Evolutionary conservation across 2,797 vertebrate species (phyloP).

Genomic region (Pteropus rufus): DNA sequence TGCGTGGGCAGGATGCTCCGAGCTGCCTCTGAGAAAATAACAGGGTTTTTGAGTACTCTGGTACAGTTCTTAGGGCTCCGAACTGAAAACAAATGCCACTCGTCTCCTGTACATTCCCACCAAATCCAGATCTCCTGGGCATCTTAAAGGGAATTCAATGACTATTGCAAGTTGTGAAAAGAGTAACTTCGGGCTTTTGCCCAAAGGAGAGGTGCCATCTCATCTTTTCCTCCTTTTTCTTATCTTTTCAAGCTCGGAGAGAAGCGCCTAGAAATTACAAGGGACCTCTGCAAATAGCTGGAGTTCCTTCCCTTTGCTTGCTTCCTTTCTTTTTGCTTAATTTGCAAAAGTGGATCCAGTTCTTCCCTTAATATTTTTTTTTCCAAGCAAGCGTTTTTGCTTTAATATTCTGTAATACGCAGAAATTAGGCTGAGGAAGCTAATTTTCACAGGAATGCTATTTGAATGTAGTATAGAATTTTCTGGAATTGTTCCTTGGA

Average conservation of each 20-base stretch:
- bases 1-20: not conserved
- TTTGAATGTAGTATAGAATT: not conserved
- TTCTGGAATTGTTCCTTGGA: not conserved
- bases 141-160: not conserved
- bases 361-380: not conserved
- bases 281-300: not conserved
- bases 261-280: conserved; percentile 39
- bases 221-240: not conserved
- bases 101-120: not conserved
- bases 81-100: not conserved
- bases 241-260: not conserved
- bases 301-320: conserved; percentile 62
- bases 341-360: conserved; percentile 67
- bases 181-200: conserved; percentile 22
- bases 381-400: not conserved
- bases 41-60: not conserved
- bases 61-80: not conserved
- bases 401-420: not conserved
- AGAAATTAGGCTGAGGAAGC: not conserved
- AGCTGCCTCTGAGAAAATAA: not conserved
- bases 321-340: conserved; percentile 66
- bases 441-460: conserved; percentile 7
- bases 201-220: not conserved
- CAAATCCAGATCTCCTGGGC: not conserved
- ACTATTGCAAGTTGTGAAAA: not conserved